Evolutionary conservation across 53 echinoderm and acorn worm genomes (phyloP).

Genomic region (Echinometra lucunter): DNA sequence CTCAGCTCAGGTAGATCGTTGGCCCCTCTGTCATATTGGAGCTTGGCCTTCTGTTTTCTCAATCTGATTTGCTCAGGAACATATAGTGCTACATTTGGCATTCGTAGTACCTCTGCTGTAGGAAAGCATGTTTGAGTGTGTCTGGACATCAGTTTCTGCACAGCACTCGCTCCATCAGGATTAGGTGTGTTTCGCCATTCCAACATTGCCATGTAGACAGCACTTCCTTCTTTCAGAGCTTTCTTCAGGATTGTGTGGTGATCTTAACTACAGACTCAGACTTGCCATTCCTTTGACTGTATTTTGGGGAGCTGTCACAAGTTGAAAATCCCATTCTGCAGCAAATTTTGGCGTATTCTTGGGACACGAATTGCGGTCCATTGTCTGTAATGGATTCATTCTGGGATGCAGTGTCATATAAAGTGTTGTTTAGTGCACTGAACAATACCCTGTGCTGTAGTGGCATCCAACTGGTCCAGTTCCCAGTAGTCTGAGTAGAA

Average conservation of each 20-base stretch:
- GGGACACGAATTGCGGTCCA: constrained; percentile 72
- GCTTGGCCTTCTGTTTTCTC: neutral
- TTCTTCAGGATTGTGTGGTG: constrained; percentile 65
- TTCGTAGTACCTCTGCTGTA: neutral
- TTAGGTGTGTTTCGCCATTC: constrained; percentile 70
- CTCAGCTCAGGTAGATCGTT: constrained; percentile 68
- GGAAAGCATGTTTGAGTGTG: neutral
- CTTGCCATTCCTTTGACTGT: constrained; percentile 75
- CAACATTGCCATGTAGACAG: constrained; percentile 71
- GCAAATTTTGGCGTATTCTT: constrained; percentile 68
- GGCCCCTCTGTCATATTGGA: constrained; percentile 2
- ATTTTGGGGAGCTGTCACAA: constrained; percentile 65
- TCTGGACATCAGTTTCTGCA: neutral
- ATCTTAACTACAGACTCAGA: constrained; percentile 75
- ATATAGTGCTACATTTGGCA: neutral
- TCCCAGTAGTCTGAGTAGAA: constrained; percentile 69
- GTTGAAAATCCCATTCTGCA: constrained; percentile 73
- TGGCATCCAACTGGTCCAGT: constrained; percentile 62
- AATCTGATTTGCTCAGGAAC: neutral
- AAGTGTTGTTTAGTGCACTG: constrained; percentile 69
- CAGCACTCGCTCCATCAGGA: neutral
- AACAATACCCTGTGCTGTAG: constrained; percentile 56
- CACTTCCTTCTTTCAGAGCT: constrained; percentile 56
- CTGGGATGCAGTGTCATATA: constrained; percentile 61
- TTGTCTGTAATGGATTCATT: constrained; percentile 64